Evolutionary conservation across 2,797 vertebrate species (phyloP), one percentile per base, ranked within the genome.

Genomic region (Vultur gryphus): DNA sequence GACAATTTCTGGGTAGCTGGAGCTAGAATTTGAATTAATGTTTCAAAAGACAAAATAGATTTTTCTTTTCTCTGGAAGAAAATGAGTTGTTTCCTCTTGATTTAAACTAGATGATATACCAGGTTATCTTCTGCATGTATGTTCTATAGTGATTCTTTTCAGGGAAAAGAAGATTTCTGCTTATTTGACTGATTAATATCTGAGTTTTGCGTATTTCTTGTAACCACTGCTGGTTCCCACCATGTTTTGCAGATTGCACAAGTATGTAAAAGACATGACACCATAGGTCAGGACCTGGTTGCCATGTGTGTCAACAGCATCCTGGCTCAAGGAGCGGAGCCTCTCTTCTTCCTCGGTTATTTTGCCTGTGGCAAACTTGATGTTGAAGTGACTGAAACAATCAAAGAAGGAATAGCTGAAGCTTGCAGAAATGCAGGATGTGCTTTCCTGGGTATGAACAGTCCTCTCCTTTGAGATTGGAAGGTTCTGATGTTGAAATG

Each of bases 251-350:
- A 99, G 98, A 84, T 99, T 3, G 98, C 99, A 9, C 99, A 99
- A 96, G 97, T 95, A 0, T 99, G 98, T 17, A 91, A 98, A 49
- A 97, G 95, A 33, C 99, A 99, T 1, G 79, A 93, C 72, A 95
- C 96, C 23, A 94, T 99, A 7, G 99, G 99, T 57, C 99, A 99
- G 95, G 99, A 99, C 89, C 97, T 99, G 97, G 99, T 99, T 77
- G 99, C 99, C 75, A 96, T 99, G 98, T 99, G 99, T 54, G 98
- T 99, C 69, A 99, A 99, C 23, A 98, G 98, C 1, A 97, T 99
- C n/a, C 94, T 99, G 91, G 98, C 98, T 65, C 99, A 99, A 83
- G 99, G 99, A 13, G 99, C 99, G 0, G 99, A 99, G 97, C 98
- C 99, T 2, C 98, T 99, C 91, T 99, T 99, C 98, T 99, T 99